phyloP scores from a whole-genome alignment of 1,140 invertebrate genomes.

The Microplitis demolitor region DNA sequence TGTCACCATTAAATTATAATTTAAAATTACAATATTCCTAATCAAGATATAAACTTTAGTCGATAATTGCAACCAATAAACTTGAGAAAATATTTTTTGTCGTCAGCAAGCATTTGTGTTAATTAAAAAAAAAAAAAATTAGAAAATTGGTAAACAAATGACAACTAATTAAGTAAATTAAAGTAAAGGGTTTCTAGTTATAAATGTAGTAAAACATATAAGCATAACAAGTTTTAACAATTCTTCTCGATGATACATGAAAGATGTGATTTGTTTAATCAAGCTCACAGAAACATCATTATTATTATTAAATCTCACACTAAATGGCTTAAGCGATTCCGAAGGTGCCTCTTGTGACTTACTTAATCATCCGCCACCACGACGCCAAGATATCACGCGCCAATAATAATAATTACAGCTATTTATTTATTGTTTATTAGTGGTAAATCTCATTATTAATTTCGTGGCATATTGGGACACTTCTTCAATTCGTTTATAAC shows the following conservation, averaged over 20 bases:
- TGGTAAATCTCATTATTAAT: constrained; percentile 19
- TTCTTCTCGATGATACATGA: not conserved
- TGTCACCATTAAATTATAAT: not conserved
- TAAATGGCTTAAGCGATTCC: constrained; percentile 17
- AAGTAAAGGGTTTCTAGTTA: not conserved
- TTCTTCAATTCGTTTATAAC: not conserved
- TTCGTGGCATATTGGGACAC: constrained; percentile 15
- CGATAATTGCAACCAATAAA: no score
- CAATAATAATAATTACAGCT: not conserved
- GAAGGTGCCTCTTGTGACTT: not conserved
- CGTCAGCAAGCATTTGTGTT: no score
- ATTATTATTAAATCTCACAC: not conserved
- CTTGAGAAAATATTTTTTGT: no score
- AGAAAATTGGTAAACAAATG: not conserved
- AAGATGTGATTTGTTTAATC: not conserved
- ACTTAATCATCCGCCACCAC: not conserved
- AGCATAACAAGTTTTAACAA: no score
- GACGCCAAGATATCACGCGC: not conserved
- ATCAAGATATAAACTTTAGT: not conserved
- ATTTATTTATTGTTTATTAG: constrained; percentile 9
- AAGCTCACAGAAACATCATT: not conserved
- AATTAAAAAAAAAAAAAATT: not conserved
- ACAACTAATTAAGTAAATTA: no score
- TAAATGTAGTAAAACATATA: no score
- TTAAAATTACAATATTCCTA: not conserved